Evolutionary conservation across 2,888 invertebrate species (phyloP), one percentile per base, ranked within the genome.

Genomic region (Xestoiulus laeticollis): DNA sequence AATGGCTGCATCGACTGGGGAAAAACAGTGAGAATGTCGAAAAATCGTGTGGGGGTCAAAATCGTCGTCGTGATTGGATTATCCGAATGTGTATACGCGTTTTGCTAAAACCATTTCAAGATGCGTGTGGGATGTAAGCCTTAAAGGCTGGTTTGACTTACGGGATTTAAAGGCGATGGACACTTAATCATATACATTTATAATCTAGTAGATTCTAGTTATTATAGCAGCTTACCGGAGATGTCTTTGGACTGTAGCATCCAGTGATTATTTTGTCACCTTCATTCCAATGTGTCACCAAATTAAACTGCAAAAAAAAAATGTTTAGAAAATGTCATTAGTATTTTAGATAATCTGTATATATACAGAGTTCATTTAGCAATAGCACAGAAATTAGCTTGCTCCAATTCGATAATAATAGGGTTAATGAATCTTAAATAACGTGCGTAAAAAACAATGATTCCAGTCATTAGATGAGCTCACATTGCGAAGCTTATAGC

Each of bases 41-140:
- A 59, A 59, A 59, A 59, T 59, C 59, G 22, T n/a, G n/a, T 22
- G 59, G 22, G 22, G 59, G 22, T 59, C 59, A 22, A 59, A 59
- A 59, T 59, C n/a, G 59, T n/a, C 59, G 10, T n/a, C 4, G 22
- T 59, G 59, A 59, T 59, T 59, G 59, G 22, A 59, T 59, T 59
- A 59, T 22, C 59, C n/a, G 59, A 59, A 22, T 59, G 59, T 59
- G 22, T 59, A 59, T 22, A 59, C 22, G 59, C n/a, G n/a, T 59
- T 59, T 59, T 59, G 22, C 59, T 59, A 59, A 59, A 59, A 59
- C 59, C n/a, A 59, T 22, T 59, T 59, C 59, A 59, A 59, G 59
- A 38, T n/a, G 59, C 22, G 22, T 22, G 22, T n/a, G 59, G 59
- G 59, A n/a, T n/a, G 59, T 5, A 59, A 22, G 5, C 8, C n/a